Evolutionary conservation across 2,113 vertebrate species (phyloP), one percentile per base, ranked within the genome.

Genomic region (Petrocephalus zakoni): DNA sequence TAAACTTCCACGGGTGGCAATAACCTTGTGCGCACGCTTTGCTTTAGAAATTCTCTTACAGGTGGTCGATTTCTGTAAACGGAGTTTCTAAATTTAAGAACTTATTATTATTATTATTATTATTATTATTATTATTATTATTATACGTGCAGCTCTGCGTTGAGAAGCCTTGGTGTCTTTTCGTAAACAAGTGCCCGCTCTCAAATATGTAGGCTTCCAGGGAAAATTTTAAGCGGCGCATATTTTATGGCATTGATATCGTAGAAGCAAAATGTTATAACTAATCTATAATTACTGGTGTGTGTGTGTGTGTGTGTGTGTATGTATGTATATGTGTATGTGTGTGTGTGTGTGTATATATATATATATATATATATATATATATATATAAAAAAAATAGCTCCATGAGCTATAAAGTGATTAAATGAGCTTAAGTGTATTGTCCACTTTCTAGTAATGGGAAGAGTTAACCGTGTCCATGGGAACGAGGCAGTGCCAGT

Each of bases 381-480:
- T n/a, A n/a, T n/a, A n/a, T n/a, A n/a, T n/a, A n/a, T n/a, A n/a
- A n/a, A n/a, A n/a, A n/a, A n/a, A n/a, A n/a, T n/a, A n/a, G n/a
- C n/a, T n/a, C n/a, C n/a, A n/a, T n/a, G n/a, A n/a, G n/a, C n/a
- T n/a, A n/a, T n/a, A n/a, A n/a, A n/a, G n/a, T n/a, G 2, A 22
- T 25, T 13, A 72, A 3, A 47, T 47, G 22, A 51, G 25, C 61
- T 68, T 51, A 13, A 84, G 21, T 9, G 8, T 49, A 61, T 83
- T 75, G 84, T 55, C 8, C 56, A 52, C 64, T 87, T 56, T 58
- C 72, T 81, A 87, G 52, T 83, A 55, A 87, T 68, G 53, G 86
- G 75, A 88, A 87, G 90, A 91, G 91, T 90, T 90, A 90, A 90
- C 78, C 25, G 92, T 92, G 61, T 87, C 92, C 91, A 93, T 93